Evolutionary conservation across 2,113 vertebrate genomes (phyloP).

Genomic region (Solenodon paradoxus): DNA sequence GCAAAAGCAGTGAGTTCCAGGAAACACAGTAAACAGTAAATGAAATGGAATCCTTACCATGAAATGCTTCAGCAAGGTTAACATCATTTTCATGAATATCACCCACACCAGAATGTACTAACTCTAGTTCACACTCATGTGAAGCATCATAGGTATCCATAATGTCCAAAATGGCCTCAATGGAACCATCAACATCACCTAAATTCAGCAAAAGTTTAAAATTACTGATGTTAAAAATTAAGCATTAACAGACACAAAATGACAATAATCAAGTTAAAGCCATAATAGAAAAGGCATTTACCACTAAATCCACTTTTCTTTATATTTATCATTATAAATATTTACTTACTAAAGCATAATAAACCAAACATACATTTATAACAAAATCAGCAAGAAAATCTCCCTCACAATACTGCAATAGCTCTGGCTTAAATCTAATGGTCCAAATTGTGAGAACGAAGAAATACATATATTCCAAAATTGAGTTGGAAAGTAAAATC

Average conservation of each 20-base stretch:
- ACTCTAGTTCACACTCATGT: conserved; percentile 89
- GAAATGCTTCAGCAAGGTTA: conserved; percentile 90
- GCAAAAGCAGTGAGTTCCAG: neutral
- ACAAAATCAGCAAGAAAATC: conserved; percentile 33
- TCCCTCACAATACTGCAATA: neutral
- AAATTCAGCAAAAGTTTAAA: conserved; percentile 24
- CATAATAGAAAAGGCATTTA: neutral
- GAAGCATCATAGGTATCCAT: conserved; percentile 91
- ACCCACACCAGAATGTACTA: conserved; percentile 93
- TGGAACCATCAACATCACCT: conserved; percentile 96
- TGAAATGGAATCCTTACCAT: conserved; percentile 81
- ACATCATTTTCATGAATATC: conserved; percentile 94
- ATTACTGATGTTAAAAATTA: neutral
- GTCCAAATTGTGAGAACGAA: conserved; percentile 25
- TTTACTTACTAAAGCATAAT: conserved; percentile 16
- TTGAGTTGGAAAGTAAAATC: conserved; percentile 9
- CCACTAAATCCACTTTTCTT: neutral
- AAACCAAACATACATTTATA: conserved; percentile 11
- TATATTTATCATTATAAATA: neutral
- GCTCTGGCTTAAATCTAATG: conserved; percentile 16
- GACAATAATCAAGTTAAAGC: neutral
- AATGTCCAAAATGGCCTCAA: conserved; percentile 92
- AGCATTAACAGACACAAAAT: conserved; percentile 27
- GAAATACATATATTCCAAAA: neutral
- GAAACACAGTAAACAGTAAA: neutral